Conservation (phyloP, 2,797 vertebrate species). For the Psittacula echo region DNA sequence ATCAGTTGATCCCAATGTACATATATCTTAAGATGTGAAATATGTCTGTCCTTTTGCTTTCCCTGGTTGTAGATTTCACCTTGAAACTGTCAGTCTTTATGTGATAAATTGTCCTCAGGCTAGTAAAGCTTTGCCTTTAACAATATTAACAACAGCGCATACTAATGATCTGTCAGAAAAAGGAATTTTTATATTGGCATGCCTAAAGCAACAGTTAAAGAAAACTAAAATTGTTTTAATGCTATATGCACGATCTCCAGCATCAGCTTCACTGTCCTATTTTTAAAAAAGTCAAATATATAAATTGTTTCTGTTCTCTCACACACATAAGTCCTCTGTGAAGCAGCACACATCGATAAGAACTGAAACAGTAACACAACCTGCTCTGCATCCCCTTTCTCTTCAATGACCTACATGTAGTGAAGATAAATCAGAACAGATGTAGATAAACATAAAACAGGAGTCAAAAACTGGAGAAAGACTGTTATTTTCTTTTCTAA, state of each 20-base stretch:
- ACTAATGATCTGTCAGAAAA: slow-evolving; percentile 3
- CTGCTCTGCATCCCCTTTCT: not conserved
- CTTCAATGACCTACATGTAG: not conserved
- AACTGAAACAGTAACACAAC: not conserved
- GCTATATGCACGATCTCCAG: not conserved
- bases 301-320: not conserved
- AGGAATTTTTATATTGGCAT: not conserved
- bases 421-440: not conserved
- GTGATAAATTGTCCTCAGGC: slow-evolving; percentile 32
- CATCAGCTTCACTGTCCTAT: not conserved
- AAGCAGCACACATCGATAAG: not conserved
- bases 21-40: not conserved
- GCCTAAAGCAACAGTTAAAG: not conserved
- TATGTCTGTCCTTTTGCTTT: not conserved
- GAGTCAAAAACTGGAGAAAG: not conserved
- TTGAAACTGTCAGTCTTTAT: slow-evolving; percentile 23
- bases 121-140: slow-evolving; percentile 20
- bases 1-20: not conserved
- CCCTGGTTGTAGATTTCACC: slow-evolving; percentile 36
- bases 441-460: not conserved
- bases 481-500: not conserved
- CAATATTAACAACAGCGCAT: not conserved
- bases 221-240: not conserved
- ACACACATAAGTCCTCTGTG: not conserved
- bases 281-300: not conserved